Conservation (phyloP, 2,888 invertebrate genomes). For the Marronus borbonicus region DNA sequence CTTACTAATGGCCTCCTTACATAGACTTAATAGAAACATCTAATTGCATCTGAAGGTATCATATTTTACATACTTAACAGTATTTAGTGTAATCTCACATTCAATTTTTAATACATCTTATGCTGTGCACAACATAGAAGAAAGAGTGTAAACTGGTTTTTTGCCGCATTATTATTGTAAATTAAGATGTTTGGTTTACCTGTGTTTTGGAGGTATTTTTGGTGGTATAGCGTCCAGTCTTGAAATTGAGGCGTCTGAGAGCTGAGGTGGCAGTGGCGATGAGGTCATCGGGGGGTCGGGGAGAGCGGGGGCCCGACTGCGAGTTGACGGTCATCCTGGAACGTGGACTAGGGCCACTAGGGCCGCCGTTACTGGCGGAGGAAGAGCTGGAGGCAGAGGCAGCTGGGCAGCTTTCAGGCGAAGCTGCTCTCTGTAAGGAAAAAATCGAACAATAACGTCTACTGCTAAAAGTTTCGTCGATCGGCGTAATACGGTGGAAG, state of each 20-base stretch:
- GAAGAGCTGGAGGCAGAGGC: slow-evolving; percentile 66
- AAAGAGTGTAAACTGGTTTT: too few relatives aligned
- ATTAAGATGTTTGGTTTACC: slow-evolving; percentile 45
- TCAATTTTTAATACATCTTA: too few relatives aligned
- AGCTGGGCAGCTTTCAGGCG: slow-evolving; percentile 62
- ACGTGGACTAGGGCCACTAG: slow-evolving; percentile 68
- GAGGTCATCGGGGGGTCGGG: slow-evolving; percentile 71
- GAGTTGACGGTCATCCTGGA: slow-evolving; percentile 71
- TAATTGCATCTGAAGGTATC: too few relatives aligned
- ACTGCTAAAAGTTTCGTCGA: not conserved
- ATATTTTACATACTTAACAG: too few relatives aligned
- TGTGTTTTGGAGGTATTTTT: slow-evolving; percentile 62
- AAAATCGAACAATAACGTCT: not conserved
- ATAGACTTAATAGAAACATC: too few relatives aligned
- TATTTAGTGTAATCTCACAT: too few relatives aligned
- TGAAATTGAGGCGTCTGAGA: slow-evolving; percentile 78
- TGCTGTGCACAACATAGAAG: too few relatives aligned
- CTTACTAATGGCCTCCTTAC: too few relatives aligned
- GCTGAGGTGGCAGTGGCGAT: slow-evolving; percentile 74
- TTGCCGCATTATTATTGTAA: too few relatives aligned
- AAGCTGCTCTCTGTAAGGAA: slow-evolving; percentile 57
- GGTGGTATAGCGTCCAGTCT: slow-evolving; percentile 73
- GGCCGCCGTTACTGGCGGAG: slow-evolving; percentile 61
- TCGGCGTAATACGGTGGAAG: not conserved
- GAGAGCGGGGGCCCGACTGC: slow-evolving; percentile 70